A percentile compares a stretch with the other conserved stretches of the same genome.
These are phyloP conservation scores for Bubo bubo DNA, from an alignment of 2,113 vertebrate genomes.

Conservation along the genomic window DNA sequence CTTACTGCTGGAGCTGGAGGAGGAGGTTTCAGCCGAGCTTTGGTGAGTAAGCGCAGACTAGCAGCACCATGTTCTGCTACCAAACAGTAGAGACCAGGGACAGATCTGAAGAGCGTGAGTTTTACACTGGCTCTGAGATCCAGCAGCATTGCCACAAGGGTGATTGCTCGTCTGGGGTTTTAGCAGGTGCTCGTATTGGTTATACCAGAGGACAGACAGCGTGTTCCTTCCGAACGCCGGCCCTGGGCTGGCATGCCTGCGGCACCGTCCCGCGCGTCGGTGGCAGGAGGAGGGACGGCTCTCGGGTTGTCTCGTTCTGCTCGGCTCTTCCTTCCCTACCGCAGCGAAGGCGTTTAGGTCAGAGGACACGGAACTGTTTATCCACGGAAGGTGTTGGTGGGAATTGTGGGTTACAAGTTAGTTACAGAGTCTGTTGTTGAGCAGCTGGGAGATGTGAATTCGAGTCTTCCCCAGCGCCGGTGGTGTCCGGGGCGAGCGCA, in stretches of 20 bases:
- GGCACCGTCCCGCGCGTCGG: too few relatives aligned
- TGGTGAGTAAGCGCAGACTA: accelerated
- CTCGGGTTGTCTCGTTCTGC: background rate
- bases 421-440: background rate
- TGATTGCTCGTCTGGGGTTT: background rate
- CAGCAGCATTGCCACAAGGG: background rate
- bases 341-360: accelerated
- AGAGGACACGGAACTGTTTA: accelerated
- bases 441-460: background rate
- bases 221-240: background rate
- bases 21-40: accelerated
- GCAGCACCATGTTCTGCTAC: background rate
- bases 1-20: background rate
- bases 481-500: background rate
- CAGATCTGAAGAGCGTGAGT: background rate
- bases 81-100: background rate
- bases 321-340: background rate
- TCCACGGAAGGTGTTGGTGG: background rate
- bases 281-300: background rate
- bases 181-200: background rate
- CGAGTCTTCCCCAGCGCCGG: accelerated
- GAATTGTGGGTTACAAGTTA: background rate
- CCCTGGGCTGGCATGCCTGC: accelerated
- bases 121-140: too few relatives aligned
- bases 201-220: background rate